phyloP scores from a whole-genome alignment of 1,140 invertebrate species.

The Leptopilina clavipes region DNA sequence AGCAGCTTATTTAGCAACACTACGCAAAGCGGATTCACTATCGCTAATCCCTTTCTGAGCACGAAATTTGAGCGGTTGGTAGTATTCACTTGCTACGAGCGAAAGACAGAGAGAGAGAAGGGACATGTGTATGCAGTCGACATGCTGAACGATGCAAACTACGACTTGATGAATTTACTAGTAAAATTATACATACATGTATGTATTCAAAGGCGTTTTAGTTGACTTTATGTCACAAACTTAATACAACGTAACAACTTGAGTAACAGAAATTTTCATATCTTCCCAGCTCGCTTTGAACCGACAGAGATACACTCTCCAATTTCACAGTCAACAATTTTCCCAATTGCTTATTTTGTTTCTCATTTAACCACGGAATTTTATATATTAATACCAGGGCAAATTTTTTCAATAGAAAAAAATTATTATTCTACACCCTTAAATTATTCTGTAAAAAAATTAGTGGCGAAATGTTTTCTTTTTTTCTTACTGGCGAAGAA shows the following conservation, averaged over 20 bases:
- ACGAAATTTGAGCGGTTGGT: constrained; percentile 16
- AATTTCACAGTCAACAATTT: constrained; percentile 15
- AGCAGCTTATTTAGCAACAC: constrained; percentile 24
- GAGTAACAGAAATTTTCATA: background rate
- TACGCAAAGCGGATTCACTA: constrained; percentile 27
- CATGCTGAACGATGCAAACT: background rate
- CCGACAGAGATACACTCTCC: background rate
- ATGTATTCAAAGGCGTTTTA: constrained; percentile 4
- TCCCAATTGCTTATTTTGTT: background rate
- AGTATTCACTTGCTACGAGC: background rate
- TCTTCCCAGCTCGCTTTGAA: background rate
- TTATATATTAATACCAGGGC: too few relatives aligned
- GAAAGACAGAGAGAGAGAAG: too few relatives aligned
- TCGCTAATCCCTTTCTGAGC: constrained; percentile 28
- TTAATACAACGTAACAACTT: constrained; percentile 3
- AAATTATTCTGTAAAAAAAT: too few relatives aligned
- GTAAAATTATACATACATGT: background rate
- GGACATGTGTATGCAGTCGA: background rate
- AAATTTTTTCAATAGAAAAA: too few relatives aligned
- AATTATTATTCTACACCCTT: too few relatives aligned
- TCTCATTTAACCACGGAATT: too few relatives aligned
- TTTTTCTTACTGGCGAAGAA: background rate
- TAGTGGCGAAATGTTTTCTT: too few relatives aligned
- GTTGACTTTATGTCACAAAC: background rate
- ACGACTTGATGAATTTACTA: background rate